These are phyloP conservation scores for Platygyra sinensis DNA, from an alignment of 64 coral and sea anemone species.

Conservation along the genomic window DNA sequence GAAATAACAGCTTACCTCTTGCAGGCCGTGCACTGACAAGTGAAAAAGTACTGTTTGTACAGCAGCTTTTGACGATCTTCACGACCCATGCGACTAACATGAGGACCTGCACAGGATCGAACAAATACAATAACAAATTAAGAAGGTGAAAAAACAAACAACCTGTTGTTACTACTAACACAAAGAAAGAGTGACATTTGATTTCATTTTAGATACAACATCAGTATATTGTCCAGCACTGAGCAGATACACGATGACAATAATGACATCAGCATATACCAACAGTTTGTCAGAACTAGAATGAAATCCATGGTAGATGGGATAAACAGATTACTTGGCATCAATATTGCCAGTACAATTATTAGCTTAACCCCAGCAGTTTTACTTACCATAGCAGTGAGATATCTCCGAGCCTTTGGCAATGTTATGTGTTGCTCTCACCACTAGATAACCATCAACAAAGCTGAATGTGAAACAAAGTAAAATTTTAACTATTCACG, in stretches of 20 bases:
- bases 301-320: no score
- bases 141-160: no score
- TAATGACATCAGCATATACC: no score
- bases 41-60: slow-evolving; percentile 94
- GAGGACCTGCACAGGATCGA: slow-evolving; percentile 54
- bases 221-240: no score
- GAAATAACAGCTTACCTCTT: slow-evolving; percentile 52
- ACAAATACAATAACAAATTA: background rate
- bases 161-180: no score
- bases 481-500: background rate
- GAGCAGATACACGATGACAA: no score
- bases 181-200: no score
- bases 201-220: no score
- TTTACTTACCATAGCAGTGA: slow-evolving; percentile 89
- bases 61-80: slow-evolving; percentile 84
- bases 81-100: slow-evolving; percentile 87
- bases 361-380: background rate
- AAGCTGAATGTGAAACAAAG: slow-evolving; percentile 57
- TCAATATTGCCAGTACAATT: no score
- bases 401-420: slow-evolving; percentile 77
- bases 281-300: no score
- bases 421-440: slow-evolving; percentile 98
- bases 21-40: slow-evolving; percentile 90
- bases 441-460: slow-evolving; percentile 80
- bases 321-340: no score